Evolutionary conservation across 2,888 invertebrate species (phyloP).

Genomic region (Melanostoma scalare): DNA sequence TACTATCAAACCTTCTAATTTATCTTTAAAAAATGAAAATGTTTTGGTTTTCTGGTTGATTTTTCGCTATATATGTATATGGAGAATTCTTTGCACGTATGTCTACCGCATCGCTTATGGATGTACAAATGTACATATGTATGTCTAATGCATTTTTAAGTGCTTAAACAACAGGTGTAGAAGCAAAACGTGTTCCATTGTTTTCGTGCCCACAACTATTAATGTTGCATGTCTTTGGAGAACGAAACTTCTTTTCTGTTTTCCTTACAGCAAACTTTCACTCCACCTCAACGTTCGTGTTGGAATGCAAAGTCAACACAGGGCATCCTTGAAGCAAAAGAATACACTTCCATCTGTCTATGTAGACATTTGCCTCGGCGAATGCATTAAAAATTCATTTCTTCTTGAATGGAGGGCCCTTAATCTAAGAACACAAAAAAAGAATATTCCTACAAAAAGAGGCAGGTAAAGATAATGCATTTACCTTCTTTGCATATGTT

Average conservation of each 20-base stretch:
- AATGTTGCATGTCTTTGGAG: slow-evolving; percentile 66
- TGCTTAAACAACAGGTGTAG: slow-evolving; percentile 70
- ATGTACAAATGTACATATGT: background rate
- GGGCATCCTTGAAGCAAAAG: slow-evolving; percentile 62
- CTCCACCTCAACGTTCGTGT: slow-evolving; percentile 39
- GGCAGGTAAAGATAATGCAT: slow-evolving; percentile 42
- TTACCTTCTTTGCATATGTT: slow-evolving; percentile 39
- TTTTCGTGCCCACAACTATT: slow-evolving; percentile 68
- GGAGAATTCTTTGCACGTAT: too few species aligned
- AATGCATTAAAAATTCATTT: slow-evolving; percentile 72
- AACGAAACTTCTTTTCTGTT: slow-evolving; percentile 35
- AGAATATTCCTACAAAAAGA: slow-evolving; percentile 33
- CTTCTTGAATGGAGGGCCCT: slow-evolving; percentile 49
- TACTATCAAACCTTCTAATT: too few species aligned
- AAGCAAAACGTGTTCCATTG: slow-evolving; percentile 54
- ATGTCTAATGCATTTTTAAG: slow-evolving; percentile 70
- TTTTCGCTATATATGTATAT: too few species aligned
- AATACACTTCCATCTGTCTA: slow-evolving; percentile 66
- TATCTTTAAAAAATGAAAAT: too few species aligned
- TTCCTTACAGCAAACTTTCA: slow-evolving; percentile 17
- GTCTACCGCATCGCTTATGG: too few species aligned
- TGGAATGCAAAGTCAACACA: slow-evolving; percentile 66
- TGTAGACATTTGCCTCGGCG: slow-evolving; percentile 65
- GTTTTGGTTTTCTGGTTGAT: too few species aligned
- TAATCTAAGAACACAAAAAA: slow-evolving; percentile 25